phyloP scores from a whole-genome alignment of 2,797 vertebrate species.

The Cetoscarus ocellatus region DNA sequence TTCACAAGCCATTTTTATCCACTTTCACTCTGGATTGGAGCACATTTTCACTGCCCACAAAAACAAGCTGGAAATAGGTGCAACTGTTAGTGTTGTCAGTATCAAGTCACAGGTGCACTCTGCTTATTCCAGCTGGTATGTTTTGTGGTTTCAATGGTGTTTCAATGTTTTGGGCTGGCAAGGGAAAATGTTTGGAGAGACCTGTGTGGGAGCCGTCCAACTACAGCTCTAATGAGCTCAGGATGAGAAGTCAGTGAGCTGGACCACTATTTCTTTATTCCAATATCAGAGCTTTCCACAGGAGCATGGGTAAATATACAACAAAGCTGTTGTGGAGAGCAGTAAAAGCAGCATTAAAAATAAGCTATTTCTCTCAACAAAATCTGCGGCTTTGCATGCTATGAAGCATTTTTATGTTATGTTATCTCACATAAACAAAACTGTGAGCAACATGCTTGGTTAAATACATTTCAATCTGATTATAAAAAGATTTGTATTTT shows the following conservation, averaged over 20 bases:
- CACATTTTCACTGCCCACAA: not conserved
- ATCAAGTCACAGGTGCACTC: slow-evolving; percentile 1
- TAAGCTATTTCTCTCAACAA: not conserved
- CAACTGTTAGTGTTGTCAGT: slow-evolving; percentile 10
- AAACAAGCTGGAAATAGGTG: not conserved
- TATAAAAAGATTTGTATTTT: not conserved
- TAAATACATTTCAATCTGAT: not conserved
- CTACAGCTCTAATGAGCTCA: slow-evolving; percentile 34
- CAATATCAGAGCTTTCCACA: not conserved
- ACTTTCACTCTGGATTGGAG: not conserved
- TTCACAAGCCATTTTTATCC: not conserved
- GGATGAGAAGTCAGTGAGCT: slow-evolving; percentile 18
- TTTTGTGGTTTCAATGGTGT: slow-evolving; percentile 10
- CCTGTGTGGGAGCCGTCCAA: slow-evolving; percentile 32
- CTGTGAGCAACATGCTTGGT: too few relatives aligned
- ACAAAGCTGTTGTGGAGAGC: not conserved
- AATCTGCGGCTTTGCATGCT: not conserved
- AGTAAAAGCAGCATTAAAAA: not conserved
- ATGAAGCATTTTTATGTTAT: too few relatives aligned
- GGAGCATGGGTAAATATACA: not conserved
- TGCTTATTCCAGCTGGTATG: not conserved
- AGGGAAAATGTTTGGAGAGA: slow-evolving; percentile 19
- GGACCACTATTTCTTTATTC: not conserved
- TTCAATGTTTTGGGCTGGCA: slow-evolving; percentile 8
- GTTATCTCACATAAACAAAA: too few relatives aligned